Conservation (phyloP, 2,113 vertebrate genomes). For the Gasterosteus nipponicus region DNA sequence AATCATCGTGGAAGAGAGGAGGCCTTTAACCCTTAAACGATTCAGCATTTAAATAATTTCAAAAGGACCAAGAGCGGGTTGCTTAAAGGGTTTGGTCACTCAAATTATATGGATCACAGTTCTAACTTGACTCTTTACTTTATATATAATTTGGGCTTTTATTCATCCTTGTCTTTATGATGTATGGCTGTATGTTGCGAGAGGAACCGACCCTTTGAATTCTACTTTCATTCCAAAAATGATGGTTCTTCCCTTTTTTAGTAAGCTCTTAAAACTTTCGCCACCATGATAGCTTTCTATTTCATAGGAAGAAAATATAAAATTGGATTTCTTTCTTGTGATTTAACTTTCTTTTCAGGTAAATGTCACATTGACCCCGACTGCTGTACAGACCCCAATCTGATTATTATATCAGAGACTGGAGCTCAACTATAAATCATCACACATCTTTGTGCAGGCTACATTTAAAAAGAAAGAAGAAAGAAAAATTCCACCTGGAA, state of each 20-base stretch:
- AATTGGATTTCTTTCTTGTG: neutral
- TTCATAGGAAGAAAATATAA: neutral
- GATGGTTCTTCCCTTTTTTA: neutral
- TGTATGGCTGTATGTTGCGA: neutral
- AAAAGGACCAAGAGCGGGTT: neutral
- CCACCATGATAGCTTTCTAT: neutral
- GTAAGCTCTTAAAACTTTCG: neutral
- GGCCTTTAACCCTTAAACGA: neutral
- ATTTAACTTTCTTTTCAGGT: neutral
- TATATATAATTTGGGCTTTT: neutral
- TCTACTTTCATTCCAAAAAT: neutral
- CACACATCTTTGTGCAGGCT: neutral
- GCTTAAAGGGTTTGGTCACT: neutral
- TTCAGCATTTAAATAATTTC: neutral
- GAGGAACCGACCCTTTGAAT: neutral
- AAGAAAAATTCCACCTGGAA: neutral
- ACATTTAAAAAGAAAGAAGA: neutral
- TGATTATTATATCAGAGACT: conserved; percentile 14
- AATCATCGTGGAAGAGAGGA: neutral
- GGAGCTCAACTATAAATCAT: conserved; percentile 28
- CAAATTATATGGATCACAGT: neutral
- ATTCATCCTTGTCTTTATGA: neutral
- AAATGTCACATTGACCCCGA: neutral
- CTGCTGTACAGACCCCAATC: neutral
- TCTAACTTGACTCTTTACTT: neutral